These are phyloP conservation scores for Physella acuta DNA, from an alignment of 1,140 invertebrate species.

Conservation along the genomic window DNA sequence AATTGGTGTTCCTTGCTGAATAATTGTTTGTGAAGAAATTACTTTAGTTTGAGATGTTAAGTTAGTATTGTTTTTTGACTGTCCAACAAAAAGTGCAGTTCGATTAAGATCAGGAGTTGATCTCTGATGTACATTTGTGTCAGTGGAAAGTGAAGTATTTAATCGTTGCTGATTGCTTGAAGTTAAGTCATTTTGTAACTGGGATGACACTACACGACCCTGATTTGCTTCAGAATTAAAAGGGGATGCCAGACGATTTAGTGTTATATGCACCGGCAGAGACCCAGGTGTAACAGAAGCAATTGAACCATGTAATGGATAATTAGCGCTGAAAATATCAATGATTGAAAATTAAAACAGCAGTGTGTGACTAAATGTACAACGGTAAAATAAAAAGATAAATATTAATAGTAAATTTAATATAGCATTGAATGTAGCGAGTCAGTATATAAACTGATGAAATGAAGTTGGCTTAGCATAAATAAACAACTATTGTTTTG, in stretches of 20 bases:
- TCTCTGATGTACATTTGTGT: background rate
- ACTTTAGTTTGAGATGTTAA: constrained; percentile 7
- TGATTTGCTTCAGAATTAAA: background rate
- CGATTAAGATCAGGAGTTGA: background rate
- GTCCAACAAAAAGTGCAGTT: background rate
- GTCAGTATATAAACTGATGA: no score
- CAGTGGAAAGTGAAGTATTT: constrained; percentile 9
- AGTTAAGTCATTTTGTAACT: background rate
- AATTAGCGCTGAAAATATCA: constrained; percentile 22
- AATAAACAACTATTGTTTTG: no score
- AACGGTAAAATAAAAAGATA: no score
- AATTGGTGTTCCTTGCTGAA: constrained; percentile 1
- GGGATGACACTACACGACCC: background rate
- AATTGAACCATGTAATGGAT: constrained; percentile 14
- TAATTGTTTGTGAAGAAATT: constrained; percentile 1
- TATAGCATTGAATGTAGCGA: no score
- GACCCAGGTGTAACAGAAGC: background rate
- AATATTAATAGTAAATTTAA: no score
- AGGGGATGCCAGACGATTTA: constrained; percentile 3
- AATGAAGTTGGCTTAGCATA: no score
- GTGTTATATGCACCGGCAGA: constrained; percentile 13
- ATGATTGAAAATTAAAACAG: no score
- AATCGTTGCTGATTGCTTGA: constrained; percentile 10
- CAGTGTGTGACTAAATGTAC: no score
- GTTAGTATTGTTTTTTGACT: background rate